Percentiles rank a stretch among this genome's conserved stretches.
Evolutionary conservation across 2,888 invertebrate genomes (phyloP).

Genomic region (Odontocerum albicorne): DNA sequence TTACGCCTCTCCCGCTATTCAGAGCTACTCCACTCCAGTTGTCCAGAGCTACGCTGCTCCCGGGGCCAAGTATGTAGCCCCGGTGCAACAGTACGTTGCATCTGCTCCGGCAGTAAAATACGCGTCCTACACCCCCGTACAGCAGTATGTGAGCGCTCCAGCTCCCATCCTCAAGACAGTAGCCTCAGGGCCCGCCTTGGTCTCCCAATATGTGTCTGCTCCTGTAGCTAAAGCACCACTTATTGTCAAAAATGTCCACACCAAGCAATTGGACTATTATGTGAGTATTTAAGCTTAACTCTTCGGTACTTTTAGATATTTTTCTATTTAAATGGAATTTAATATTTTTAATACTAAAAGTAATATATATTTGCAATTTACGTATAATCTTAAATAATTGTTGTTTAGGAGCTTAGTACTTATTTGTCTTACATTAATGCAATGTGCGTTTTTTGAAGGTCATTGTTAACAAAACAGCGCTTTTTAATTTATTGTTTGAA

Average conservation of each 20-base stretch:
- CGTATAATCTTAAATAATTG: too few relatives aligned
- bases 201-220: slow-evolving; percentile 27
- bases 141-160: slow-evolving; percentile 44
- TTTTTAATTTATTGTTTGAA: too few relatives aligned
- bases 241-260: slow-evolving; percentile 57
- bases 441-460: too few relatives aligned
- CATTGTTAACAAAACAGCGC: too few relatives aligned
- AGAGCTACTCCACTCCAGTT: slow-evolving; percentile 38
- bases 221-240: slow-evolving; percentile 38
- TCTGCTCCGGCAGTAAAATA: slow-evolving; percentile 41
- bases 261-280: slow-evolving; percentile 64
- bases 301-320: background rate
- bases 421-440: too few relatives aligned
- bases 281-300: slow-evolving; percentile 48
- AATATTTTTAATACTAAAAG: too few relatives aligned
- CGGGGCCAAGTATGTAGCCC: slow-evolving; percentile 29
- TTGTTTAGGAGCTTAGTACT: too few relatives aligned
- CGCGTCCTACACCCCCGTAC: slow-evolving; percentile 35
- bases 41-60: slow-evolving; percentile 39
- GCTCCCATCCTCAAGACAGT: slow-evolving; percentile 35
- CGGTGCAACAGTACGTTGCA: slow-evolving; percentile 26
- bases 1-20: slow-evolving; percentile 38
- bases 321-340: too few relatives aligned
- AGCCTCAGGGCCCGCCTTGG: slow-evolving; percentile 38
- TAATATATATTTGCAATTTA: too few relatives aligned